Evolutionary conservation across 2,113 vertebrate genomes (phyloP), one percentile per base, ranked within the genome.

Genomic region (Ophthalmolycus amberensis): DNA sequence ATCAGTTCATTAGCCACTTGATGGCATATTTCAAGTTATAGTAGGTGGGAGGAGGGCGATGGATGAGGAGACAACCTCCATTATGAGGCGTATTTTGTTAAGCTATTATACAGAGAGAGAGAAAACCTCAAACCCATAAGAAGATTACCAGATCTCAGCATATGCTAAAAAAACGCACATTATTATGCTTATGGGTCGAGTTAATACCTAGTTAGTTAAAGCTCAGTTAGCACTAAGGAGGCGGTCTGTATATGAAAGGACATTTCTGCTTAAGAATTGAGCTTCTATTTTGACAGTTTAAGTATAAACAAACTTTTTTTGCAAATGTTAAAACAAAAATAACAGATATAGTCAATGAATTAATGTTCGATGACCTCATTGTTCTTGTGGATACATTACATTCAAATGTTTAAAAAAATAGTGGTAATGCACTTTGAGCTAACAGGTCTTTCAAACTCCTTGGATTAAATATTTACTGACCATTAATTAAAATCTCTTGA

Each of bases 401-500:
- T 11, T 66, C 18, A 64, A 60, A 77, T 46, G 29, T n/a, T 34
- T 0, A 67, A 6, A 40, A 34, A 74, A 46, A 66, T 7, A 44
- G 48, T 29, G 20, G 16, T 22, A 58, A 32, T 67, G 42, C 37
- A 32, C 56, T 74, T 75, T 48, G 50, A 71, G 38, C 48, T 40
- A 29, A 15, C 18, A 60, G 22, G 65, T 68, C 18, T 70, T 72
- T 60, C 27, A 42, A 74, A 85, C 50, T 46, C 60, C 65, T 42
- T 68, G 74, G 69, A 87, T 81, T 85, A 73, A 85, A 82, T 40
- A 32, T 54, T 82, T n/a, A 56, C 90, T 85, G 85, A 74, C 91
- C 94, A 95, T 95, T 95, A 75, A 95, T 94, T 96, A 63, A 91
- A 96, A 96, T 95, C 94, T 96, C 88, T 93, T 94, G 95, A 83